phyloP scores from a whole-genome alignment of 2,797 vertebrate species.

The Ammospiza maritima region DNA sequence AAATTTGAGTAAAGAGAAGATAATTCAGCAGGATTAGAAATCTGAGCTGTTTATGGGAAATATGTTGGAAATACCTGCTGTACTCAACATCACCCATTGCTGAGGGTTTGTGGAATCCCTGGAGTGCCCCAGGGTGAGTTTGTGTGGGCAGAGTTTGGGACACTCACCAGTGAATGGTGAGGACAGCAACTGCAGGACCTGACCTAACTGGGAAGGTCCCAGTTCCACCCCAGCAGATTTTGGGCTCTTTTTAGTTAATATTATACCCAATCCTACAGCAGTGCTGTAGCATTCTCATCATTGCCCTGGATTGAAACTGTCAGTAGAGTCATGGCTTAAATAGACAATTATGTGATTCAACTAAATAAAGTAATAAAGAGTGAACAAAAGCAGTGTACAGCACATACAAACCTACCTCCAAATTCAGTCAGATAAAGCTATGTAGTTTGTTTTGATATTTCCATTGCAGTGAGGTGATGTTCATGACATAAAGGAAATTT shows the following conservation, averaged over 20 bases:
- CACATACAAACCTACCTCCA: background rate
- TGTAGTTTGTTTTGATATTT: background rate
- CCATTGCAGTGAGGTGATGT: background rate
- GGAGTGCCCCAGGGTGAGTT: background rate
- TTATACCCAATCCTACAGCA: background rate
- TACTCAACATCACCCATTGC: background rate
- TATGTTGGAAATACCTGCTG: background rate
- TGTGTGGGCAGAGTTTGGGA: background rate
- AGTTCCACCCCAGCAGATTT: background rate
- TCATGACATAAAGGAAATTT: background rate
- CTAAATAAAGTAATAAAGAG: background rate
- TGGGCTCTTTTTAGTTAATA: background rate
- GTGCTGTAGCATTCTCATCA: background rate
- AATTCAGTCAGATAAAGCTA: background rate
- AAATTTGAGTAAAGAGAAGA: background rate
- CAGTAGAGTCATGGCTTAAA: background rate
- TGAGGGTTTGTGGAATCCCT: background rate
- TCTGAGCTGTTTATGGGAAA: background rate
- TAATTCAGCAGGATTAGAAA: background rate
- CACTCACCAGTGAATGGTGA: background rate
- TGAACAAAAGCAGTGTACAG: background rate
- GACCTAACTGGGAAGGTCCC: background rate
- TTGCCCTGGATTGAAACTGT: background rate
- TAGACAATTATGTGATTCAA: background rate
- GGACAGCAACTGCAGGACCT: background rate